phyloP scores from a whole-genome alignment of 64 coral and sea anemone genomes.

The Actinia tenebrosa region DNA sequence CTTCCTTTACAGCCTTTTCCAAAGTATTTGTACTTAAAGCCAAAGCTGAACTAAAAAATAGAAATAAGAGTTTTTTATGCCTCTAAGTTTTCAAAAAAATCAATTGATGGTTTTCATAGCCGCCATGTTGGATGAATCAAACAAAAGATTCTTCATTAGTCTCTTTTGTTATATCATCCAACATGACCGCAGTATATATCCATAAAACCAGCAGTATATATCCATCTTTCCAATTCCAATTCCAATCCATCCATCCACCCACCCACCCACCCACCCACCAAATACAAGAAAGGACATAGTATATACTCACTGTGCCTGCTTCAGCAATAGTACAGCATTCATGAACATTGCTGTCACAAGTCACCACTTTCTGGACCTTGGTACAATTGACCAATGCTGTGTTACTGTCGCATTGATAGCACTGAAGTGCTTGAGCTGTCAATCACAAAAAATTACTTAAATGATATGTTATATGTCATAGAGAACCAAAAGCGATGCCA shows the following conservation, averaged over 20 bases:
- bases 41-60: neutral
- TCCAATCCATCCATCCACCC: too few relatives aligned
- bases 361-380: neutral
- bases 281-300: too few relatives aligned
- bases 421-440: slow-evolving; percentile 1
- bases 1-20: neutral
- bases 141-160: too few relatives aligned
- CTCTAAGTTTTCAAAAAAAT: neutral
- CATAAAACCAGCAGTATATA: too few relatives aligned
- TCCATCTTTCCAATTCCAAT: too few relatives aligned
- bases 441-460: neutral
- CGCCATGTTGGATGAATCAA: too few relatives aligned
- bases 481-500: too few relatives aligned
- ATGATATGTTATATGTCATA: neutral
- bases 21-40: neutral
- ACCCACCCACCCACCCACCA: too few relatives aligned
- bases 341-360: too few relatives aligned
- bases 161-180: too few relatives aligned
- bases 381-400: neutral
- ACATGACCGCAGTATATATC: too few relatives aligned
- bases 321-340: neutral
- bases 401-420: slow-evolving; percentile 7
- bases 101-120: too few relatives aligned
- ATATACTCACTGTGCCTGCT: neutral
- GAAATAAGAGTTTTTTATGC: neutral